Evolutionary conservation across 2,797 vertebrate genomes (phyloP).

Genomic region (Leucoraja ocellata): DNA sequence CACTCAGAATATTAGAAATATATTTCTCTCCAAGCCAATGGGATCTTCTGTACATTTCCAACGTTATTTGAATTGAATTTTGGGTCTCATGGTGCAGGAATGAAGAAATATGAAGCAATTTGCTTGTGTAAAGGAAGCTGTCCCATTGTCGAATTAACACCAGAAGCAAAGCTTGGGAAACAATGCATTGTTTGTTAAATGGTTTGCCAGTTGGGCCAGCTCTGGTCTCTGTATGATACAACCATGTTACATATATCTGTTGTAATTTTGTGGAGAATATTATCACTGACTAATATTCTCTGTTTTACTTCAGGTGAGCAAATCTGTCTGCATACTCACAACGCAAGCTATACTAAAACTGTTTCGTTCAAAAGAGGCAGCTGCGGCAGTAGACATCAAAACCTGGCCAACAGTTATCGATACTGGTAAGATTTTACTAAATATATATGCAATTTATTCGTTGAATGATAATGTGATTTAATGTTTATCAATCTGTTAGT

Average conservation of each 20-base stretch:
- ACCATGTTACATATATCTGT: neutral
- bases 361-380: conserved; percentile 88
- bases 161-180: neutral
- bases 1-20: neutral
- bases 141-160: too few relatives aligned
- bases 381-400: conserved; percentile 80
- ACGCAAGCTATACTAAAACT: conserved; percentile 90
- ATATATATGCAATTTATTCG: neutral
- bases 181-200: neutral
- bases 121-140: neutral
- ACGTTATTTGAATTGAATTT: neutral
- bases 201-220: neutral
- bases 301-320: conserved; percentile 72
- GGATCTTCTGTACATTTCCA: neutral
- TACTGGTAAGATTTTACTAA: conserved; percentile 62
- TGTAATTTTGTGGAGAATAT: neutral
- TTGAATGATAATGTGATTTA: neutral
- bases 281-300: neutral
- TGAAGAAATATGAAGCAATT: neutral
- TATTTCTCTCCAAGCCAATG: neutral
- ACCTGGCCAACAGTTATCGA: conserved; percentile 88
- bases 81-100: neutral
- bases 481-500: neutral
- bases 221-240: neutral
- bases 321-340: conserved; percentile 85